Conservation (phyloP, 2,888 invertebrate species). For the Aphidius colemani region DNA sequence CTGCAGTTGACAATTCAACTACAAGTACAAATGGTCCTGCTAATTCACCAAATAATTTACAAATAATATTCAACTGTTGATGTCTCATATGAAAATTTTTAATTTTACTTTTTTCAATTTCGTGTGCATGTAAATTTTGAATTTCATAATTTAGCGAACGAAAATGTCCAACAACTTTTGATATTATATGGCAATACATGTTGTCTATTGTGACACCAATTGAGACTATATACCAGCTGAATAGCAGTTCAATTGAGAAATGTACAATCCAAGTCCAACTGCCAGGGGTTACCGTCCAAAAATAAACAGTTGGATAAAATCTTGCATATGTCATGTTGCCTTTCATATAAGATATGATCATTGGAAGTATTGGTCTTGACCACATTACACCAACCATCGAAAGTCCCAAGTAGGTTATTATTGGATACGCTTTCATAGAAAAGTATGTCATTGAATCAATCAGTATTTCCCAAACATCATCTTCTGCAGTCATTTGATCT, state of each 20-base stretch:
- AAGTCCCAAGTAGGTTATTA: background rate
- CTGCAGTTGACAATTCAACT: constrained; percentile 38
- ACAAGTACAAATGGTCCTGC: constrained; percentile 42
- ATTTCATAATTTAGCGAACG: constrained; percentile 34
- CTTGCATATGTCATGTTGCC: constrained; percentile 28
- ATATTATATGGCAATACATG: constrained; percentile 40
- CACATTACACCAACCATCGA: constrained; percentile 5
- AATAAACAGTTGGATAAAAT: constrained; percentile 34
- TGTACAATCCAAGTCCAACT: constrained; percentile 32
- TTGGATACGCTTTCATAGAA: background rate
- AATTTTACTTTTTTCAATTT: constrained; percentile 29
- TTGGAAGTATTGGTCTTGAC: constrained; percentile 27
- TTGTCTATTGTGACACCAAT: constrained; percentile 37
- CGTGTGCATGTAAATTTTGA: constrained; percentile 20
- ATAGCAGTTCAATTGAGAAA: constrained; percentile 32
- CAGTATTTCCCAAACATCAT: background rate
- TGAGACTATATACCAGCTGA: constrained; percentile 20
- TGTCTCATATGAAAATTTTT: constrained; percentile 34
- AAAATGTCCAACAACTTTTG: constrained; percentile 42
- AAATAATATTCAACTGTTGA: constrained; percentile 30
- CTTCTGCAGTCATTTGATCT: too few species aligned
- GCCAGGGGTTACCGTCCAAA: constrained; percentile 33
- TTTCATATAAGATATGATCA: constrained; percentile 22
- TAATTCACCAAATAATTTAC: constrained; percentile 34
- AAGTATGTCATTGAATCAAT: background rate